A percentile compares a stretch with the other conserved stretches of the same genome.
Evolutionary conservation across 2,113 vertebrate species (phyloP).

Genomic region (Pachycephala philippinensis): DNA sequence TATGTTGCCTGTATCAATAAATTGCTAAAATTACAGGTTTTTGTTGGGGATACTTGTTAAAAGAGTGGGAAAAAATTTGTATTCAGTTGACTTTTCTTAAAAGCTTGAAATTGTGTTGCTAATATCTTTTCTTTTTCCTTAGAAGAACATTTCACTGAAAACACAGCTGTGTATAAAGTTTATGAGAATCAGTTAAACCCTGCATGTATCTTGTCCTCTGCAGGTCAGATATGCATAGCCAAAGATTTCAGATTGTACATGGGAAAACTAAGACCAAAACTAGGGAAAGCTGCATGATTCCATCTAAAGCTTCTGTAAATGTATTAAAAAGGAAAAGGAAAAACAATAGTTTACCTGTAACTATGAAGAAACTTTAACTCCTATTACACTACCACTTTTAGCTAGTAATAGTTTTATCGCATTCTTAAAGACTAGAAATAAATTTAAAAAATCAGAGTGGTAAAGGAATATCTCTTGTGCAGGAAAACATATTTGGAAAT

Average conservation of each 20-base stretch:
- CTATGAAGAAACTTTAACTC: neutral
- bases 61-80: neutral
- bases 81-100: neutral
- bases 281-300: neutral
- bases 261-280: neutral
- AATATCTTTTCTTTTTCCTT: neutral
- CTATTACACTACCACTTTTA: neutral
- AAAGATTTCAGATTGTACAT: neutral
- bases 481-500: neutral
- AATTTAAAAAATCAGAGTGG: neutral
- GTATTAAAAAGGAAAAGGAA: neutral
- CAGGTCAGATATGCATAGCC: neutral
- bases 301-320: neutral
- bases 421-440: neutral
- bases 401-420: neutral
- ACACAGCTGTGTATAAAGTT: neutral
- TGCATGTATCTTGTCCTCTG: neutral
- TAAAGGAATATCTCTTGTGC: neutral
- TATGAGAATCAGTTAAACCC: neutral
- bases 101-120: neutral
- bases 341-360: neutral
- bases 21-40: neutral
- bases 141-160: neutral
- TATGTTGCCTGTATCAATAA: neutral
- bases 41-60: neutral